Conservation (phyloP, 23 tunicate genomes). For the Diplosoma virens region DNA sequence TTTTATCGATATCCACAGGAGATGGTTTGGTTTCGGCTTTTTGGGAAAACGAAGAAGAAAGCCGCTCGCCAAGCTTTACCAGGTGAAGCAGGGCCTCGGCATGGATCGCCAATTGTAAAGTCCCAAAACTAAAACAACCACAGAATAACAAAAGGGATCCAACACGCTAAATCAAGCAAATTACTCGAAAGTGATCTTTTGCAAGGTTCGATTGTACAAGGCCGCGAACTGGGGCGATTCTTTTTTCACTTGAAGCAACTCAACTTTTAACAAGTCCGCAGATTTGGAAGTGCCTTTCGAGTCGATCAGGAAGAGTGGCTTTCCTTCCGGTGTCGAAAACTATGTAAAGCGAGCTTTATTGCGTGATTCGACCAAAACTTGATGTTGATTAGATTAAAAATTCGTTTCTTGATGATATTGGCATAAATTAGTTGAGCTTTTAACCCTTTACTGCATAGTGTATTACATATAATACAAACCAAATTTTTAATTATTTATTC, state of each 20-base stretch:
- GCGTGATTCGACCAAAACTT: too few relatives aligned
- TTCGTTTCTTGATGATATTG: too few relatives aligned
- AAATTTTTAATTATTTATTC: too few relatives aligned
- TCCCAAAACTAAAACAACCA: slow-evolving; percentile 31
- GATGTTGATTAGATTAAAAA: too few relatives aligned
- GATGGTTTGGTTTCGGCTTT: neutral
- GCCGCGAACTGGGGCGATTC: slow-evolving; percentile 55
- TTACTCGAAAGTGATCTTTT: slow-evolving; percentile 42
- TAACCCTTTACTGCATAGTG: too few relatives aligned
- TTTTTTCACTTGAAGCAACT: slow-evolving; percentile 51
- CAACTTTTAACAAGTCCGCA: slow-evolving; percentile 25
- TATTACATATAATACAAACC: too few relatives aligned
- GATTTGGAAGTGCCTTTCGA: slow-evolving; percentile 15
- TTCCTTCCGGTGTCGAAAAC: slow-evolving; percentile 35
- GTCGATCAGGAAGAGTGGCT: slow-evolving; percentile 38
- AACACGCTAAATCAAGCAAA: too few relatives aligned
- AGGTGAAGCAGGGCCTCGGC: slow-evolving; percentile 42
- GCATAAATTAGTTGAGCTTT: too few relatives aligned
- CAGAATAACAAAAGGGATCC: too few relatives aligned
- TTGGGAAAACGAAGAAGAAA: neutral
- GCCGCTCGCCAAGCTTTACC: slow-evolving; percentile 21
- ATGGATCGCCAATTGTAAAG: slow-evolving; percentile 28
- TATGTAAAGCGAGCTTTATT: too few relatives aligned
- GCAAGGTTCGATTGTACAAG: slow-evolving; percentile 34
- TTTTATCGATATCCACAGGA: too few relatives aligned